Evolutionary conservation across 64 coral and sea anemone species (phyloP), one percentile per base, ranked within the genome.

Genomic region (Catalaphyllia jardinei): DNA sequence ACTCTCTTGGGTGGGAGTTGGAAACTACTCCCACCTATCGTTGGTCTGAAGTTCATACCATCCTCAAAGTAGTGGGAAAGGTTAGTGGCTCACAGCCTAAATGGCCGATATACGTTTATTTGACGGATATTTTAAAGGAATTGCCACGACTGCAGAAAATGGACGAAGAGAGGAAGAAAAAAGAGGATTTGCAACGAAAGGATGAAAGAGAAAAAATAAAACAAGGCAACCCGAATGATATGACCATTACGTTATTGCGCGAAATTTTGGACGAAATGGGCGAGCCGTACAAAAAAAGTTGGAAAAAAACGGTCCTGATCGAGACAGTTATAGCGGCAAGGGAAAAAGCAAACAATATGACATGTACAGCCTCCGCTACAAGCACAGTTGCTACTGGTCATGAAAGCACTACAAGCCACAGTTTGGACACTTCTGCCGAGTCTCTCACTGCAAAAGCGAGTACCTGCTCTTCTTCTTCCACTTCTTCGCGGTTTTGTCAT

Each of bases 121-220:
- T 79, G 77, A 79, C 18, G 11, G 52, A 79, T 5, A 52, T 79
- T 79, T 52, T 60, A 0, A 60, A 79, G 51, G 52, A 60, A 55
- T 79, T 72, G 8, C 69, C 25, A 29, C 3, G 29, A 8, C 25
- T 29, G 8, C 69, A 72, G 25, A 10, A 72, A 72, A 72, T 72
- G 19, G 24, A 79, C 77, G 31, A 79, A 79, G 77, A 79, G 50
- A 52, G 73, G 12, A 79, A 51, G 28, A 79, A 79, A 51, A 79
- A 22, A 52, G 73, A 75, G 73, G 73, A 75, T 8, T 2, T 2
- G 15, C 73, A 75, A 75, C 73, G 15, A 42, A 46, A 75, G 73
- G 73, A 75, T 17, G 73, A 75, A 75, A 75, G 15, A 1, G 13
- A 75, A 75, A n/a, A 75, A 75, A 19, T 39, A 3, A 75, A 75